phyloP scores from a whole-genome alignment of 1,140 invertebrate genomes.

The Acyrthosiphon pisum region DNA sequence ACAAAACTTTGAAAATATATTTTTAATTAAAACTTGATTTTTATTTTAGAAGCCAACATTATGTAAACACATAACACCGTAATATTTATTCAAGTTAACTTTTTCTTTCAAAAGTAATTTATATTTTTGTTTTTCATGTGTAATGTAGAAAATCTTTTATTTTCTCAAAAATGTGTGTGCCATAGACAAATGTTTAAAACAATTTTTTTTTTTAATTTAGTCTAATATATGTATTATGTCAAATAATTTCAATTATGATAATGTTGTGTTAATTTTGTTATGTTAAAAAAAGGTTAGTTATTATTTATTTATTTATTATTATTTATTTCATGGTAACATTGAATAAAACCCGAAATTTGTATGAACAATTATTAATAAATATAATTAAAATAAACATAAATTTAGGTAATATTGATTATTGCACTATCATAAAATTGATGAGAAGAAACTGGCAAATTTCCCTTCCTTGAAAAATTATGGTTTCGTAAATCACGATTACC shows the following conservation, averaged over 20 bases:
- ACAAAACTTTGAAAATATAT: background rate
- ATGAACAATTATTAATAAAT: background rate
- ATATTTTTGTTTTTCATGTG: background rate
- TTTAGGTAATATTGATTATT: too few relatives aligned
- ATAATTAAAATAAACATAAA: background rate
- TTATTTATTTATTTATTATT: background rate
- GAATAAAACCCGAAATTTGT: too few relatives aligned
- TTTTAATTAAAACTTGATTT: constrained; percentile 8
- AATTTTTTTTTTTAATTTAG: background rate
- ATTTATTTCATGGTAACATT: background rate
- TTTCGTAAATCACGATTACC: background rate
- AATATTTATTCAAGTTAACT: background rate
- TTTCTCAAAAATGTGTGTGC: background rate
- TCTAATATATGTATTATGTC: too few relatives aligned
- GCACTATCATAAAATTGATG: background rate
- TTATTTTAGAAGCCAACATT: background rate
- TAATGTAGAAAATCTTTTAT: background rate
- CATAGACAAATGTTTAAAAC: background rate
- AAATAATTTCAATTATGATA: background rate
- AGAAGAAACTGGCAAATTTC: background rate
- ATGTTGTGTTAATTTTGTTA: background rate
- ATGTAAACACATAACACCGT: background rate
- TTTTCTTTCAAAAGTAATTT: background rate
- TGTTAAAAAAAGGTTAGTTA: background rate
- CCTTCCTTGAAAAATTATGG: background rate